These are phyloP conservation scores for Aporrectodea caliginosa DNA, from an alignment of 1,140 invertebrate genomes.

Conservation along the genomic window DNA sequence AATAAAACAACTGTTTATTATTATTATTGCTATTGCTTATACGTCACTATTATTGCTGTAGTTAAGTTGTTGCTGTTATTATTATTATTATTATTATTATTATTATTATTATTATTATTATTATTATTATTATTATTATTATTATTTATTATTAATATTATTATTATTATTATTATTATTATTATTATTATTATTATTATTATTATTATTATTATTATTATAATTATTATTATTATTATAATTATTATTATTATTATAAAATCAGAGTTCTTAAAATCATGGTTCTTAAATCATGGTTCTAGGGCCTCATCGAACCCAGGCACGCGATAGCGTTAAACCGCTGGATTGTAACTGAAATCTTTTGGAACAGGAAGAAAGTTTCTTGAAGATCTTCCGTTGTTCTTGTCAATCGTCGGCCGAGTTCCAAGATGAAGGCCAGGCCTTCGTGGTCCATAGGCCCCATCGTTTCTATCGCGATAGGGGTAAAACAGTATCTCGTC, in stretches of 20 bases:
- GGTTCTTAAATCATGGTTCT: no score
- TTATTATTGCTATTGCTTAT: neutral
- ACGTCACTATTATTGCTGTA: neutral
- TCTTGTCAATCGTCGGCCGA: no score
- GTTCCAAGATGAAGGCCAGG: no score
- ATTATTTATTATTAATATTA: neutral
- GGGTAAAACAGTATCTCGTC: no score
- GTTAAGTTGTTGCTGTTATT: neutral
- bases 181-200: neutral
- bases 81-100: slow-evolving; percentile 4
- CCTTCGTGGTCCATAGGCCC: no score
- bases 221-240: neutral
- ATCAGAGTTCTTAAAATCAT: no score
- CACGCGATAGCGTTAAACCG: no score
- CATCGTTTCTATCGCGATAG: no score
- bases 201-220: neutral
- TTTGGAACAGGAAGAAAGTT: no score
- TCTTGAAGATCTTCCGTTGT: no score
- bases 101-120: slow-evolving; percentile 4
- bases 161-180: neutral
- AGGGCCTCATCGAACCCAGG: no score
- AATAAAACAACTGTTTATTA: neutral
- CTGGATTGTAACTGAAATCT: no score
- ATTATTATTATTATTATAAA: slow-evolving; percentile 4
- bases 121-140: slow-evolving; percentile 4